phyloP scores from a whole-genome alignment of 2,113 vertebrate species.

The Odontophorus gujanensis region DNA sequence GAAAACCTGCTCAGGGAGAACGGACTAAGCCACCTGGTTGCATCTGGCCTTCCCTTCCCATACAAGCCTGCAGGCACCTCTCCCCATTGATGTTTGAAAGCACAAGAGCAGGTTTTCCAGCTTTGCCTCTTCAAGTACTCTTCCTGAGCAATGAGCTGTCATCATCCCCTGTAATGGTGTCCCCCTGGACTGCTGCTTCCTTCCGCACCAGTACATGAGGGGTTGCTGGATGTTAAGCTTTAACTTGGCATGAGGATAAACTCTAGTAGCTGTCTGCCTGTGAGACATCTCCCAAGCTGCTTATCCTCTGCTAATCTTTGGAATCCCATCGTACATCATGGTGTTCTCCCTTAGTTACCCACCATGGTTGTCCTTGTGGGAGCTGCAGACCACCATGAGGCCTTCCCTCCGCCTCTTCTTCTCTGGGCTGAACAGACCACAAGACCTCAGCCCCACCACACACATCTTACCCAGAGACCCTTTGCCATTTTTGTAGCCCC shows the following conservation, averaged over 20 bases:
- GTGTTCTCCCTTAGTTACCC: not conserved
- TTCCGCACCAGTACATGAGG: fast-evolving
- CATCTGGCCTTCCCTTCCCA: not conserved
- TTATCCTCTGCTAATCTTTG: not conserved
- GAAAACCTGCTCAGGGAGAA: not conserved
- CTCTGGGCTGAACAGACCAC: not conserved
- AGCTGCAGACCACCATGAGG: not conserved
- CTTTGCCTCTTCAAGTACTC: not conserved
- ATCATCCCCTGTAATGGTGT: not conserved
- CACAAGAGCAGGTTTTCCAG: not conserved
- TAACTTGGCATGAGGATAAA: not conserved
- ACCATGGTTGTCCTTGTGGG: not conserved
- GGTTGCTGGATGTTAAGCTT: not conserved
- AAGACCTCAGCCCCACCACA: not conserved
- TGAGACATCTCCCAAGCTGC: no score
- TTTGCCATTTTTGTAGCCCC: not conserved
- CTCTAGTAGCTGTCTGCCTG: not conserved
- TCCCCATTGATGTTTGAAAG: not conserved
- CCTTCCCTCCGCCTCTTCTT: not conserved
- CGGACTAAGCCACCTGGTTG: fast-evolving
- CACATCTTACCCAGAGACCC: not conserved
- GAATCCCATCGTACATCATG: not conserved
- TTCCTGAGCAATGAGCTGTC: not conserved
- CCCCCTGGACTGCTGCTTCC: not conserved
- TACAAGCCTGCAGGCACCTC: not conserved